These are phyloP conservation scores for Laupala kohalensis DNA, from an alignment of 1,140 invertebrate species.

Conservation along the genomic window DNA sequence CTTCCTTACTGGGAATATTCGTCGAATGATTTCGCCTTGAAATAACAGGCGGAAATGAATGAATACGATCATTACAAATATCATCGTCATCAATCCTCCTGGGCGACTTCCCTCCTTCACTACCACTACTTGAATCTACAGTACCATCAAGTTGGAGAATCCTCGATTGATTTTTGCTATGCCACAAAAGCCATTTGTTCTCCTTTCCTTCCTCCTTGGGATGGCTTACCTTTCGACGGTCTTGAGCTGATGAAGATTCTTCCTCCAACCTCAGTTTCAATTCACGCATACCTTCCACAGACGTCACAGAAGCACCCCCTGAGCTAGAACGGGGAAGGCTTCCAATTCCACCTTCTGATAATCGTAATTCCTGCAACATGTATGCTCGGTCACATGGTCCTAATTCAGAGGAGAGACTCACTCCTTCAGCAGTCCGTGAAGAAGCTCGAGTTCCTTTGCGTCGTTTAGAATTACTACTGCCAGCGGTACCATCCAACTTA, in stretches of 20 bases:
- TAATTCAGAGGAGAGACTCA: too few species aligned
- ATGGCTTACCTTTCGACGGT: slow-evolving; percentile 18
- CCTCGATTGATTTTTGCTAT: slow-evolving; percentile 24
- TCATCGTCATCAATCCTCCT: background rate
- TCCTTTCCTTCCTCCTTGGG: slow-evolving; percentile 27
- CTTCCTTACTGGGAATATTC: background rate
- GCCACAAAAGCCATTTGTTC: slow-evolving; percentile 30
- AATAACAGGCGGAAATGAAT: background rate
- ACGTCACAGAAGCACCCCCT: slow-evolving; percentile 24
- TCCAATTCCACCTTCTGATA: slow-evolving; percentile 33
- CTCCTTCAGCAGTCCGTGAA: slow-evolving; percentile 22
- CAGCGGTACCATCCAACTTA: slow-evolving; percentile 41
- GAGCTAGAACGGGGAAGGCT: slow-evolving; percentile 28
- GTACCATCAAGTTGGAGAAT: slow-evolving; percentile 64
- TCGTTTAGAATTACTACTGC: background rate
- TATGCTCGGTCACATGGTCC: slow-evolving; percentile 19
- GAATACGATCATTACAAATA: background rate
- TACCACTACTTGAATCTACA: slow-evolving; percentile 45
- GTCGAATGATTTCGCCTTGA: background rate
- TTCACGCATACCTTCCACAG: slow-evolving; percentile 19
- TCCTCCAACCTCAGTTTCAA: slow-evolving; percentile 27
- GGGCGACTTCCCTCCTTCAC: slow-evolving; percentile 6
- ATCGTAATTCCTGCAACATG: slow-evolving; percentile 29
- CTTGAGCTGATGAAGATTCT: background rate
- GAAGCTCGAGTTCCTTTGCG: background rate